Evolutionary conservation across 2,797 vertebrate genomes (phyloP), one percentile per base, ranked within the genome.

Genomic region (Spea hammondii): DNA sequence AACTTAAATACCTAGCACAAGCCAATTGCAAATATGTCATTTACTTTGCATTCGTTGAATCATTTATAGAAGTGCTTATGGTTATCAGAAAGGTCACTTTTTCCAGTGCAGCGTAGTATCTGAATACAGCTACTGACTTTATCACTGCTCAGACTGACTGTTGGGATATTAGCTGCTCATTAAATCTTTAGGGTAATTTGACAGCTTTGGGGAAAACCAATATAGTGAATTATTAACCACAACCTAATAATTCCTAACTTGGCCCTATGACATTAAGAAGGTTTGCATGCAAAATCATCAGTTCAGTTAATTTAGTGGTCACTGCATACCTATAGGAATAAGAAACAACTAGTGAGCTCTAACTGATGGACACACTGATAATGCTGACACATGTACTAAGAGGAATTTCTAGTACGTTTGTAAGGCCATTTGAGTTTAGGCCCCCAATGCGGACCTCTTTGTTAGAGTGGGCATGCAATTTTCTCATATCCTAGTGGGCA

Each of bases 181-280:
- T 84, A 82, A 83, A 86, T 62, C 73, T 79, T 79, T 59, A 70
- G 6, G 44, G 44, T 82, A 69, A 79, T 79, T 77, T 70, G 80
- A 79, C 72, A 70, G 62, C 44, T 74, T 83, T 84, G 66, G 67
- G 74, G 59, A 82, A 86, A 85, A 79, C 64, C 68, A 66, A 53
- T 69, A 0, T 65, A 60, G 13, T 79, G 81, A 84, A 84, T 84
- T 86, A 85, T 81, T 76, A 50, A 83, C 76, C 48, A 79, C 55
- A 45, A 65, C 7, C 55, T 57, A 76, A 78, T 70, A 83, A 85
- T 83, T 46, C 1, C 4, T 54, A 4, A 8, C 70, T 74, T 79
- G 4, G 76, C 81, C 85, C 70, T 85, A 12, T 79, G 72, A 74
- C 78, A 55, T 74, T 54, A 14, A 0, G 13, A 17, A 47, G 65